Evolutionary conservation across 2,113 vertebrate genomes (phyloP).

Genomic region (Candoia aspera): DNA sequence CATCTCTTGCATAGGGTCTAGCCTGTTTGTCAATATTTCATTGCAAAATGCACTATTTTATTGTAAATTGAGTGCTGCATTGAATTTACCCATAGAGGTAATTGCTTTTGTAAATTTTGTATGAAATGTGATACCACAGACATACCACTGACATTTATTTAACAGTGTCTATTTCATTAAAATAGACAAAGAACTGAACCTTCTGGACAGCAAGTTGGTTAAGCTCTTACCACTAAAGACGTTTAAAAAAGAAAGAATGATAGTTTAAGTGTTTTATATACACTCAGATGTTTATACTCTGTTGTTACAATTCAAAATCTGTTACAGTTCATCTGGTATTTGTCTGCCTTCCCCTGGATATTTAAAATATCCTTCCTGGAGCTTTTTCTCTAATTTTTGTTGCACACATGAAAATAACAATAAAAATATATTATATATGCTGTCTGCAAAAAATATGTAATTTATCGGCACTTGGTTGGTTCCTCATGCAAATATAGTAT

Average conservation of each 20-base stretch:
- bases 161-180: background rate
- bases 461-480: background rate
- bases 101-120: background rate
- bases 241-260: background rate
- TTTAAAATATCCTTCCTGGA: background rate
- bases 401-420: background rate
- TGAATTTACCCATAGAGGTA: background rate
- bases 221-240: background rate
- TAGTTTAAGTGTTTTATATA: background rate
- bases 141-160: background rate
- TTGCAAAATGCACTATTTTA: background rate
- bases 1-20: background rate
- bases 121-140: background rate
- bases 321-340: background rate
- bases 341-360: background rate
- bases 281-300: background rate
- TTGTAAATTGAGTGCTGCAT: background rate
- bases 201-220: background rate
- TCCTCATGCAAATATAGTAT: background rate
- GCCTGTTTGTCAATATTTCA: background rate
- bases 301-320: background rate
- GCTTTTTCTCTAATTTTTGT: background rate
- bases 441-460: background rate
- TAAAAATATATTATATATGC: background rate
- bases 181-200: background rate